Evolutionary conservation across 92 coral and sea anemone genomes (phyloP).

Genomic region (Actinostola sp.): DNA sequence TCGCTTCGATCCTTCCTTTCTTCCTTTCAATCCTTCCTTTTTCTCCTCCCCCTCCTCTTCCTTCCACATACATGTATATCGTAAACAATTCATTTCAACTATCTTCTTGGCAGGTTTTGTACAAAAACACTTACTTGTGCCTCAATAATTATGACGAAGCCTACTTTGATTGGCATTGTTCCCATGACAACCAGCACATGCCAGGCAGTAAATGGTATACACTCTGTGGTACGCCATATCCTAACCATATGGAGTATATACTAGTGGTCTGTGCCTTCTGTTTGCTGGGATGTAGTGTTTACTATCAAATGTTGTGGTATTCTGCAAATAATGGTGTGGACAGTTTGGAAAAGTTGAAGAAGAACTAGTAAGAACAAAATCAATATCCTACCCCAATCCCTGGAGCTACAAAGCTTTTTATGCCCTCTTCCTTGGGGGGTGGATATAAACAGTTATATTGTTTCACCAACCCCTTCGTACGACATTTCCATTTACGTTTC

Average conservation of each 20-base stretch:
- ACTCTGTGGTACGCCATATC: conserved; percentile 25
- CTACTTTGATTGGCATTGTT: conserved; percentile 45
- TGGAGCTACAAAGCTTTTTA: too few relatives aligned
- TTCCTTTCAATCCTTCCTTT: not conserved
- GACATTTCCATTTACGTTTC: too few relatives aligned
- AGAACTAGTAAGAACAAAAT: not conserved
- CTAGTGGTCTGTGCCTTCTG: conserved; percentile 27
- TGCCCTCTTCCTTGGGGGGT: too few relatives aligned
- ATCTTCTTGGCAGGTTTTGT: conserved; percentile 22
- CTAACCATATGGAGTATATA: conserved; percentile 36
- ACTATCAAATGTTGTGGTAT: conserved; percentile 26
- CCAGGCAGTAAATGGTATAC: conserved; percentile 40
- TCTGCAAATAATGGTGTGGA: not conserved
- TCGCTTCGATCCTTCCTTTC: not conserved
- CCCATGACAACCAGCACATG: not conserved
- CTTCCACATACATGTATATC: not conserved
- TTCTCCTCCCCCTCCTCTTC: not conserved
- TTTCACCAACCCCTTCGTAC: too few relatives aligned
- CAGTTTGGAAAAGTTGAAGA: not conserved
- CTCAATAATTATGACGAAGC: conserved; percentile 24
- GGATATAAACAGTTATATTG: too few relatives aligned
- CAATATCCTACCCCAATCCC: too few relatives aligned
- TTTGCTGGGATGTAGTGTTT: conserved; percentile 12
- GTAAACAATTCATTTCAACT: not conserved
- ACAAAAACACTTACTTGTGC: conserved; percentile 35